Evolutionary conservation across 1,140 invertebrate species (phyloP).

Genomic region (Eumaeus atala): DNA sequence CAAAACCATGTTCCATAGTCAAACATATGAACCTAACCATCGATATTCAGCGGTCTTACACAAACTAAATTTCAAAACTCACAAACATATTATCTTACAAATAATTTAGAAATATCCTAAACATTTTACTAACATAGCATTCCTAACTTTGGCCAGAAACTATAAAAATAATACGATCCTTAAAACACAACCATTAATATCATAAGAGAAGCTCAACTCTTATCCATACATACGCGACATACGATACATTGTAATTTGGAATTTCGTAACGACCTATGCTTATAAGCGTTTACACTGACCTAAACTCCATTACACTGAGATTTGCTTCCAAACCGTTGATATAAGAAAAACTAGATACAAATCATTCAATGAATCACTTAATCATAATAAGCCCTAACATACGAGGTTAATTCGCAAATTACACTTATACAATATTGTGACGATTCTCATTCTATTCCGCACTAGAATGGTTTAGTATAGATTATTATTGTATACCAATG

Average conservation of each 20-base stretch:
- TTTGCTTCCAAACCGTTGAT: constrained; percentile 5
- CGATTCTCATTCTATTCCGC: not conserved
- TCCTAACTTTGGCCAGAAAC: constrained; percentile 15
- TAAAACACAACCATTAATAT: constrained; percentile 59
- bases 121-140: constrained; percentile 11
- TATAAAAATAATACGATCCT: constrained; percentile 16
- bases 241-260: constrained; percentile 2
- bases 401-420: constrained; percentile 8
- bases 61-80: constrained; percentile 2
- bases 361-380: constrained; percentile 7
- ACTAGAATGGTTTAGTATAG: constrained; percentile 1
- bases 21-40: not conserved
- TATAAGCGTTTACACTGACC: not conserved
- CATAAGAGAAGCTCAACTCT: constrained; percentile 42
- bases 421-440: not conserved
- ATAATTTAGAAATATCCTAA: constrained; percentile 14
- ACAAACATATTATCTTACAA: constrained; percentile 7
- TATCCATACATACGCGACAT: constrained; percentile 12
- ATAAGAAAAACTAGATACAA: constrained; percentile 10
- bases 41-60: constrained; percentile 6
- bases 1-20: not conserved
- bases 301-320: constrained; percentile 15
- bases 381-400: constrained; percentile 7
- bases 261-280: not conserved
- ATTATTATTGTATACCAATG: constrained; percentile 7